Conservation (phyloP, 2,797 vertebrate species). For the Liparis tanakae region DNA sequence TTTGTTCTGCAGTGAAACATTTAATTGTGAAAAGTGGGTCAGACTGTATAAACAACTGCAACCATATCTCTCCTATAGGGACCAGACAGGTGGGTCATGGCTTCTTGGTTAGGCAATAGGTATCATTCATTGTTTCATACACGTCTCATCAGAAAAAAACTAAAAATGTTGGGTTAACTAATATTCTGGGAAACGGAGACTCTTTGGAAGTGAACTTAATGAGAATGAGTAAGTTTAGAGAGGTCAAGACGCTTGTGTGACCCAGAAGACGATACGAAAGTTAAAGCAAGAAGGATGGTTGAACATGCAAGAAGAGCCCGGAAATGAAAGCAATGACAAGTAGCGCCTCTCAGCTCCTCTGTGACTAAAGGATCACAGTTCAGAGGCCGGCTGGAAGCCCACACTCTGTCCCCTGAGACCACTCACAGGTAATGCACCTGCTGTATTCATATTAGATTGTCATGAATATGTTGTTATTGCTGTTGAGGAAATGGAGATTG, state of each 20-base stretch:
- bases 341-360: neutral
- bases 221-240: neutral
- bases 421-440: neutral
- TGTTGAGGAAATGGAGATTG: neutral
- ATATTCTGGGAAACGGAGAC: neutral
- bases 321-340: constrained; percentile 6
- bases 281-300: constrained; percentile 3
- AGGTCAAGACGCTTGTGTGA: neutral
- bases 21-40: constrained; percentile 58
- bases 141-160: neutral
- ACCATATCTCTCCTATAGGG: constrained; percentile 24
- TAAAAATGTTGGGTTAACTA: neutral
- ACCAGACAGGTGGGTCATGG: neutral
- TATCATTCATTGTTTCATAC: neutral
- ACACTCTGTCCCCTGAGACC: neutral
- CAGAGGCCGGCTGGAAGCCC: neutral
- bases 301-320: constrained; percentile 25
- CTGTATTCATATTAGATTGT: neutral
- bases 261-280: constrained; percentile 1
- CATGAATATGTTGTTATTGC: neutral
- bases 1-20: constrained; percentile 57
- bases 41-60: constrained; percentile 44
- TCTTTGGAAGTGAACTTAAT: neutral
- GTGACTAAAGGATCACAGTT: neutral
- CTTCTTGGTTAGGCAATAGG: neutral